Conservation (phyloP, 2,797 vertebrate species). For the Ataeniobius toweri region DNA sequence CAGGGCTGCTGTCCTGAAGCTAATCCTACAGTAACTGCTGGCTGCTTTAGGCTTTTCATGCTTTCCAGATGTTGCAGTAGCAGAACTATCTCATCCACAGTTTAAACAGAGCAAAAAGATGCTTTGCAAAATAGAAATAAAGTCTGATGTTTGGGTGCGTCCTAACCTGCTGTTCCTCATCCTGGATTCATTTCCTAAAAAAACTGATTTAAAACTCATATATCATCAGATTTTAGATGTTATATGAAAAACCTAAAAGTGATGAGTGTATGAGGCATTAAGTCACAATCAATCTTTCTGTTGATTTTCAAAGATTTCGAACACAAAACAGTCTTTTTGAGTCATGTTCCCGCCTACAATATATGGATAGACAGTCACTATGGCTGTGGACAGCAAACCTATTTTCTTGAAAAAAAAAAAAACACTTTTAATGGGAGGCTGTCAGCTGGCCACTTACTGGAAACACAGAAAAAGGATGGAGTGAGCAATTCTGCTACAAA, state of each 20-base stretch:
- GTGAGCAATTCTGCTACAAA: no score
- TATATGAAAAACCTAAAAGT: not conserved
- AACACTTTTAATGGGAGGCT: no score
- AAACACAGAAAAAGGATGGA: no score
- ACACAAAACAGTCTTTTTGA: not conserved
- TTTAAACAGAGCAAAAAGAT: conserved; percentile 22
- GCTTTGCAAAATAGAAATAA: not conserved
- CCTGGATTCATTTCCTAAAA: not conserved
- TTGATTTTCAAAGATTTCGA: not conserved
- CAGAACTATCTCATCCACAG: conserved; percentile 2
- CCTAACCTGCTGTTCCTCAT: not conserved
- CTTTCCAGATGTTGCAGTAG: conserved; percentile 30
- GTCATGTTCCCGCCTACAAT: not conserved
- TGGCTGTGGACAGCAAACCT: no score
- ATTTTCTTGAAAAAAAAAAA: no score
- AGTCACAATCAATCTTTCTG: not conserved
- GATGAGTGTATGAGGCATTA: not conserved
- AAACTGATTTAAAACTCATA: not conserved
- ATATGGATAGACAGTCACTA: no score
- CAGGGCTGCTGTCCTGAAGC: conserved; percentile 30
- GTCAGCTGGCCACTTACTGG: no score
- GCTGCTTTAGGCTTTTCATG: conserved; percentile 25
- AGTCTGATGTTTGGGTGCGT: not conserved
- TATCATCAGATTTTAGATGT: not conserved
- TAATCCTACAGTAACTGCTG: conserved; percentile 53